phyloP scores from a whole-genome alignment of 2,888 invertebrate genomes.

The Malachius bipustulatus region DNA sequence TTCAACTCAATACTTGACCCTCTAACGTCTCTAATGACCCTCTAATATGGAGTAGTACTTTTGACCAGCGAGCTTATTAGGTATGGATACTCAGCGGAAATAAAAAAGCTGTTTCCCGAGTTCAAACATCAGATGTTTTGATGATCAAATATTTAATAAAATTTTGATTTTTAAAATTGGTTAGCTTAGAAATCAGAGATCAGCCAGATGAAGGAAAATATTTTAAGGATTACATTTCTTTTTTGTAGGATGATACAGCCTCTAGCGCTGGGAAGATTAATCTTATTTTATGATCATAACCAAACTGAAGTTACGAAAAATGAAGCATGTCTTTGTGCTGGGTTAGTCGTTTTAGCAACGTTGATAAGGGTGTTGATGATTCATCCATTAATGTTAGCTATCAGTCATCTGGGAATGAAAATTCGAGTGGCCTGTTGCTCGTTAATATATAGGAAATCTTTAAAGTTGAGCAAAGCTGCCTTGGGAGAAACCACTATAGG shows the following conservation, averaged over 20 bases:
- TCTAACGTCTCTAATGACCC: too few species aligned
- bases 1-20: too few species aligned
- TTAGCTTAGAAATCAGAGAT: too few species aligned
- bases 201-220: too few species aligned
- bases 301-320: conserved; percentile 31
- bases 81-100: too few species aligned
- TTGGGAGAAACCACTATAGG: conserved; percentile 64
- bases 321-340: conserved; percentile 68
- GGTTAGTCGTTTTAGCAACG: conserved; percentile 61
- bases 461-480: conserved; percentile 49
- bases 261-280: conserved; percentile 49
- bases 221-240: too few species aligned
- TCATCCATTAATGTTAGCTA: conserved; percentile 87
- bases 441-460: conserved; percentile 65
- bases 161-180: too few species aligned
- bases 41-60: too few species aligned
- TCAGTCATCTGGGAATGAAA: conserved; percentile 76
- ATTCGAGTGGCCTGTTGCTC: conserved; percentile 74
- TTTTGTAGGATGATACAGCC: conserved; percentile 32
- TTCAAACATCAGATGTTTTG: too few species aligned
- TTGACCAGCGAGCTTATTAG: too few species aligned
- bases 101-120: too few species aligned
- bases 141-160: too few species aligned
- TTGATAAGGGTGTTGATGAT: conserved; percentile 65
- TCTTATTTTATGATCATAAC: conserved; percentile 46